Base-by-base conservation (phyloP, 2,888 invertebrate genomes). In the Tetranychus piercei region DNA sequence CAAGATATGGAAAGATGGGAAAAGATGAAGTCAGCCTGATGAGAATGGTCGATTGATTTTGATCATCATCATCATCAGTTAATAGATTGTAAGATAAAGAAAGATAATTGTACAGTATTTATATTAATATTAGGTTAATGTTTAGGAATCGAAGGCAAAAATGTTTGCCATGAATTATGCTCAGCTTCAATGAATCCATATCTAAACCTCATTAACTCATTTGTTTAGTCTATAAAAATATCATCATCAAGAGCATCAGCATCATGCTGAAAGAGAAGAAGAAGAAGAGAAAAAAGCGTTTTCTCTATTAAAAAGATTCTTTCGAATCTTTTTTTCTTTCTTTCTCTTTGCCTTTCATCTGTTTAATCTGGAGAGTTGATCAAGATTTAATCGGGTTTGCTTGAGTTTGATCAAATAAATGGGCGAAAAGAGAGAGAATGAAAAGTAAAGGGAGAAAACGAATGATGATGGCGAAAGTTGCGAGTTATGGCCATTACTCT, bases 391-490 rank as follows among this genome's bases (percentile, higher is more conserved):
- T 55, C 9, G 15, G 15, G 55, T 9, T 55, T 55, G 55, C 6
- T 69, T 69, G 69, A 69, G 20, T 18, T 23, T 69, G 11, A 23
- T 72, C 72, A 72, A 44, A 72, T 20, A 43, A 18, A 34, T 18
- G 6, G 15, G 69, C 6, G n/a, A 66, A 20, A 15, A 66, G 66
- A 66, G 71, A 71, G 71, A 71, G 71, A 71, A 23, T 22, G 71
- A 43, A 20, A 70, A 20, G 20, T 15, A 23, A 20, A 70, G 34
- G 20, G 70, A 70, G 70, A 20, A 20, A 70, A 20, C 11, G 67
- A 18, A n/a, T 18, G 67, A 67, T 67, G 67, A 67, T 8, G 22
- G n/a, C 8, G 22, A 22, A 67, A 34, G 71, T n/a, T 8, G 15
- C 20, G 23, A 15, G 18, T 15, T 23, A 34, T 72, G 72, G 6